Conservation (phyloP, 2,113 vertebrate genomes). For the Hippolais icterina region DNA sequence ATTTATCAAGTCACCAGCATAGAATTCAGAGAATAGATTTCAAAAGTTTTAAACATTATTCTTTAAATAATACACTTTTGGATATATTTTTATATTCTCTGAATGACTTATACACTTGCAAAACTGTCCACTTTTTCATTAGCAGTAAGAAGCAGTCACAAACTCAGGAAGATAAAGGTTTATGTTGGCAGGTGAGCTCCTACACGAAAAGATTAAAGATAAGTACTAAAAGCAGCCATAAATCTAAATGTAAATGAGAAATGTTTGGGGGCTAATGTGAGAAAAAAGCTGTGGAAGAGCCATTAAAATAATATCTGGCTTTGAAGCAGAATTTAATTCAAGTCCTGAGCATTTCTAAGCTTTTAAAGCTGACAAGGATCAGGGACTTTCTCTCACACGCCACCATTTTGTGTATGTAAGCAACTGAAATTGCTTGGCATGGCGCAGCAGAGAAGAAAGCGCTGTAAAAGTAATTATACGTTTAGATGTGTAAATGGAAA, state of each 20-base stretch:
- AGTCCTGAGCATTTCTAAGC: neutral
- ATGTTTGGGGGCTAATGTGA: neutral
- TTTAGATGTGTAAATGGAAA: conserved; percentile 46
- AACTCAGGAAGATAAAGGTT: neutral
- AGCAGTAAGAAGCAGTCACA: neutral
- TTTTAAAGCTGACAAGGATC: conserved; percentile 36
- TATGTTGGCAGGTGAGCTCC: conserved; percentile 24
- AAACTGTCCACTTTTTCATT: neutral
- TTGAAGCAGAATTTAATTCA: conserved; percentile 14
- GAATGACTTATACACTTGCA: neutral
- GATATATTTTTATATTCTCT: neutral
- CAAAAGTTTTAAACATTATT: neutral
- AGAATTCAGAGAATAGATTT: neutral
- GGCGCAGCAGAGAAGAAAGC: neutral
- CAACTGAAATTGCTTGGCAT: neutral
- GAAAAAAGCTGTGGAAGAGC: neutral
- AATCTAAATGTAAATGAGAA: conserved; percentile 36
- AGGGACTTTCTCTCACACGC: neutral
- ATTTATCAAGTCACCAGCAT: neutral
- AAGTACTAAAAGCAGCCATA: conserved; percentile 7
- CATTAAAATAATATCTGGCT: conserved; percentile 35
- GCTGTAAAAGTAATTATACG: conserved; percentile 49
- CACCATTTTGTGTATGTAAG: neutral
- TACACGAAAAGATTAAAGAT: conserved; percentile 14
- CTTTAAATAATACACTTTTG: neutral